A percentile compares a stretch with the other conserved stretches of the same genome.
These are phyloP conservation scores for Hippopotamus amphibius DNA, from an alignment of 2,113 vertebrate species.

Conservation along the genomic window DNA sequence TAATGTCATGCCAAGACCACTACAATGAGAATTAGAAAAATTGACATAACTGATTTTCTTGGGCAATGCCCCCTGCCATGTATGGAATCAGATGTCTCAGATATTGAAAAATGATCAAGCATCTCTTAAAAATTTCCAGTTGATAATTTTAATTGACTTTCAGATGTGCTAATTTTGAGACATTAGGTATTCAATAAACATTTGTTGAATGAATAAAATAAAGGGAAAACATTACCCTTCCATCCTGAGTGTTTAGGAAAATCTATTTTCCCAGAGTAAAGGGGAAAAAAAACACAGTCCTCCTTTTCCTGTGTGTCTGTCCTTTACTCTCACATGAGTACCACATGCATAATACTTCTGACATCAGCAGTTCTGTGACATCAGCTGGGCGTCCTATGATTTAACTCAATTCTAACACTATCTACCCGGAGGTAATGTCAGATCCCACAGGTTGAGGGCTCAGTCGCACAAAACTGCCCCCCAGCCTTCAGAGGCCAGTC, in stretches of 20 bases:
- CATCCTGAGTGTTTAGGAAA: slow-evolving; percentile 57
- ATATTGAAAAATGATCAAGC: not conserved
- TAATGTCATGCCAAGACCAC: not conserved
- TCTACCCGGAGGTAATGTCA: not conserved
- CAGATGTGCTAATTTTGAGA: slow-evolving; percentile 67
- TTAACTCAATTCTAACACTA: no score
- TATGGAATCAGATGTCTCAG: not conserved
- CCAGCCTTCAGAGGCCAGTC: not conserved
- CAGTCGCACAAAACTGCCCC: not conserved
- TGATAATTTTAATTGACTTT: slow-evolving; percentile 56
- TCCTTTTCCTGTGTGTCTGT: not conserved
- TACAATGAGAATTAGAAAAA: not conserved
- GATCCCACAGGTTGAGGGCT: not conserved
- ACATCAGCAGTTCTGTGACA: not conserved
- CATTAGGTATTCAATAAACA: not conserved
- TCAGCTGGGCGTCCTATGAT: not conserved
- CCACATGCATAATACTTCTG: not conserved
- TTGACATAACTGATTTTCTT: rapidly evolving
- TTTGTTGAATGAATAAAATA: not conserved
- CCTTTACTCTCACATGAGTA: not conserved
- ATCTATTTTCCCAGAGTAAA: not conserved
- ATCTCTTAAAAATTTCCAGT: not conserved
- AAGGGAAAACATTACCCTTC: not conserved
- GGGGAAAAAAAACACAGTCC: not conserved
- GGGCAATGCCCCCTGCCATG: rapidly evolving